Evolutionary conservation across 2,797 vertebrate species (phyloP), one percentile per base, ranked within the genome.

Genomic region (Epinephelus coioides): DNA sequence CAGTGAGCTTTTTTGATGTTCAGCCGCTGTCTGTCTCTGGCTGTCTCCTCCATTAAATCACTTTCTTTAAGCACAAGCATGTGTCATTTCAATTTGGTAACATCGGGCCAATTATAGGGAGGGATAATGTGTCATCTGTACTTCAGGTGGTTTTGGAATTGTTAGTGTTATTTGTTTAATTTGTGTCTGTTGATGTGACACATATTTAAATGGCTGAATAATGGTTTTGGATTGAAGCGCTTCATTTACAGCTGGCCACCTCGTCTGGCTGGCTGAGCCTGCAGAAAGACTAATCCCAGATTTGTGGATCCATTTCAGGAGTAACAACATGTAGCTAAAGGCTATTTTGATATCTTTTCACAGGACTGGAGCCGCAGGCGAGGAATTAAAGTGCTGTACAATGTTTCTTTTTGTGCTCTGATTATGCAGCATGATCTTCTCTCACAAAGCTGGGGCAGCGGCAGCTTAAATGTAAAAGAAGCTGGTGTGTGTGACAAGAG

Each of bases 251-350:
- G 6, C 51, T 19, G 61, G 68, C 70, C 75, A 66, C 67, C 54
- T 79, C 67, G 47, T 79, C 66, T 64, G 74, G 53, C 51, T 84
- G 66, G 14, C 73, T 71, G 72, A 73, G 87, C 69, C 72, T 65
- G 63, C 62, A 84, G 53, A 77, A 79, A 85, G 76, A 86, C 78
- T 89, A 91, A 90, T 88, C 88, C 84, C 81, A 90, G 85, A 90
- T 91, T 88, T 85, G 77, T 80, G 83, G 78, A 83, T 88, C 76
- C 69, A 80, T 91, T 92, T 88, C 76, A 88, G 80, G 82, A 81
- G 79, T 66, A 83, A 82, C 73, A 79, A 85, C 85, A 81, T 51
- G 74, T 66, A 70, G 77, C 81, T 69, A 50, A 83, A 75, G 83
- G 83, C 81, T 84, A 66, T 85, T 86, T 81, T 82, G 69, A 89